Percentiles rank a stretch among this genome's conserved stretches.
Evolutionary conservation across 2,113 vertebrate genomes (phyloP).

Genomic region (Megalops atlanticus): DNA sequence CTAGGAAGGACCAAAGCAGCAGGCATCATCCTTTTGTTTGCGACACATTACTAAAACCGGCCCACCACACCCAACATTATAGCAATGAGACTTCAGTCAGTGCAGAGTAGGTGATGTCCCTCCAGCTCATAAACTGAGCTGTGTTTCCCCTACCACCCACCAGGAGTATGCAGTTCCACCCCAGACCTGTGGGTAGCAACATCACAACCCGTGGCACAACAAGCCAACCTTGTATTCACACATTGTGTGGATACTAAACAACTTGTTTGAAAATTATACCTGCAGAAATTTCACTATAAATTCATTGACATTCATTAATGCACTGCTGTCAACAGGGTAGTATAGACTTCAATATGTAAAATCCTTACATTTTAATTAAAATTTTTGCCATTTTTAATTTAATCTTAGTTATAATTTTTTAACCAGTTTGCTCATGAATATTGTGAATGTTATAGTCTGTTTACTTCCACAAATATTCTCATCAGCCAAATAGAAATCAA

Average conservation of each 20-base stretch:
- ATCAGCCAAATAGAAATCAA: constrained; percentile 8
- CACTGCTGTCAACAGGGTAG: neutral
- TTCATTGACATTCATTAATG: neutral
- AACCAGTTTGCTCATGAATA: too few species aligned
- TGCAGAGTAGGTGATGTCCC: too few species aligned
- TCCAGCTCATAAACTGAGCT: neutral
- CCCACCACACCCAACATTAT: too few species aligned
- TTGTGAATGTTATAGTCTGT: neutral
- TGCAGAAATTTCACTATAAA: neutral
- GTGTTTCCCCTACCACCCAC: neutral
- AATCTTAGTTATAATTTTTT: too few species aligned
- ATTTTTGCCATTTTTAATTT: neutral
- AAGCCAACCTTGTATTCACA: neutral
- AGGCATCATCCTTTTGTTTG: too few species aligned
- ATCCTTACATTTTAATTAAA: neutral
- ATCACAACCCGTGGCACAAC: neutral
- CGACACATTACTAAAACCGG: too few species aligned
- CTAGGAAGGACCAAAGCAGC: too few species aligned
- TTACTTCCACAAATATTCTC: neutral
- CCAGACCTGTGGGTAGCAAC: neutral
- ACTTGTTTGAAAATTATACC: neutral
- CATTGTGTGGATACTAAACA: neutral
- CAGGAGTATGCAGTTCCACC: neutral
- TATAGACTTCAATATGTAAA: too few species aligned
- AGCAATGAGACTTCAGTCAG: too few species aligned